Percentiles rank a stretch among this genome's conserved stretches.
phyloP scores from a whole-genome alignment of 2,113 vertebrate species.

The Corythornis madagascariensis region DNA sequence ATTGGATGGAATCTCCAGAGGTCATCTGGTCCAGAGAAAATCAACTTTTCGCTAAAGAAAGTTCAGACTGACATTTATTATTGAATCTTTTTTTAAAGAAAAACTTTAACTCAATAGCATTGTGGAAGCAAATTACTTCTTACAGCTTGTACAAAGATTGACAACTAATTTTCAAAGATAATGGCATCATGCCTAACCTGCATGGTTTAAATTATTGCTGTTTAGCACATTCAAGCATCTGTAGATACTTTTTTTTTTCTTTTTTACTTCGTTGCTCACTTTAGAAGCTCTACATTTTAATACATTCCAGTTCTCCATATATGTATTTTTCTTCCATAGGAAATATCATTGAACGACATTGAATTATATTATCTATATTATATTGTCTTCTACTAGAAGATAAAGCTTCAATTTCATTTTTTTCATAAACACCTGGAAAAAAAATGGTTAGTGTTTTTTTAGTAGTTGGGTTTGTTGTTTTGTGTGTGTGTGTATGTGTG shows the following conservation, averaged over 20 bases:
- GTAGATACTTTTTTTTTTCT: not conserved
- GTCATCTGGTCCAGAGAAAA: not conserved
- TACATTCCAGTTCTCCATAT: not conserved
- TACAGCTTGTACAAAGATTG: not conserved
- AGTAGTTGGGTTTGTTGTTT: too few species aligned
- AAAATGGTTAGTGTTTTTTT: too few species aligned
- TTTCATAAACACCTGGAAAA: too few species aligned
- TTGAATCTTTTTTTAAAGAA: not conserved
- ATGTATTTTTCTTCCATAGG: not conserved
- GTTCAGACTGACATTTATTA: not conserved
- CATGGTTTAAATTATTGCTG: not conserved
- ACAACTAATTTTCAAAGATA: not conserved
- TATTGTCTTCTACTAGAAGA: too few species aligned
- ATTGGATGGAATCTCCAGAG: not conserved
- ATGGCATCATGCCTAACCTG: not conserved
- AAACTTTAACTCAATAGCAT: not conserved
- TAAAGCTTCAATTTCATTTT: too few species aligned
- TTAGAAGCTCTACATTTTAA: not conserved
- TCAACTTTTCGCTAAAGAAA: not conserved
- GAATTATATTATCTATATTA: too few species aligned
- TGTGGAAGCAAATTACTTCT: not conserved
- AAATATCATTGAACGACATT: not conserved
- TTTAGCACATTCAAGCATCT: not conserved
- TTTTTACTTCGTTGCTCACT: not conserved
- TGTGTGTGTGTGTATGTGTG: too few species aligned